Percentiles rank a stretch among this genome's conserved stretches.
Evolutionary conservation across 2,888 invertebrate species (phyloP).

Genomic region (Therioaphis trifolii): DNA sequence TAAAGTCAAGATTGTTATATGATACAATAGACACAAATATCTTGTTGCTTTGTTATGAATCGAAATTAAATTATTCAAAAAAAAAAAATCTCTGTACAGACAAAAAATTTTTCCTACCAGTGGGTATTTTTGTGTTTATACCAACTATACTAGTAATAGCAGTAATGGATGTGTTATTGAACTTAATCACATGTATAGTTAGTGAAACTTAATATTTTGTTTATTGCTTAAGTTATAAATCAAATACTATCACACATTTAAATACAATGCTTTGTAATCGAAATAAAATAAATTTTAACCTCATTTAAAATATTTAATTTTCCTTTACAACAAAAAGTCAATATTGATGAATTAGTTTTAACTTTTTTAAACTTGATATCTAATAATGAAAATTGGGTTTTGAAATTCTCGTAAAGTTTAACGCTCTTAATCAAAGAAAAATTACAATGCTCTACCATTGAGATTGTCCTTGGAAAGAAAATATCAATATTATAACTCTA

Average conservation of each 20-base stretch:
- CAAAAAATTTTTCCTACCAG: neutral
- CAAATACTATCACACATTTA: neutral
- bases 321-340: too few relatives aligned
- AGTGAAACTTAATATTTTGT: constrained; percentile 24
- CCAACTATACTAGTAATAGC: neutral
- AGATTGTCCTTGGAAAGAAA: constrained; percentile 31
- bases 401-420: constrained; percentile 14
- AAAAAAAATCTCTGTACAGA: neutral
- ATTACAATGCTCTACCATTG: constrained; percentile 39
- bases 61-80: constrained; percentile 56
- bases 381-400: constrained; percentile 1
- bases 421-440: constrained; percentile 13
- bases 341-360: too few relatives aligned
- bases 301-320: neutral
- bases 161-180: constrained; percentile 20
- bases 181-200: constrained; percentile 8
- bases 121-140: neutral
- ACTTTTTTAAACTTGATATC: too few relatives aligned
- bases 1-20: constrained; percentile 40
- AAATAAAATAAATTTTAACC: neutral
- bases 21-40: constrained; percentile 54
- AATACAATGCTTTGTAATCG: neutral
- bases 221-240: constrained; percentile 29
- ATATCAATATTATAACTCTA: constrained; percentile 32
- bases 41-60: constrained; percentile 54